A percentile compares a stretch with the other conserved stretches of the same genome.
phyloP scores from a whole-genome alignment of 2,113 vertebrate genomes.

The Talpa occidentalis region DNA sequence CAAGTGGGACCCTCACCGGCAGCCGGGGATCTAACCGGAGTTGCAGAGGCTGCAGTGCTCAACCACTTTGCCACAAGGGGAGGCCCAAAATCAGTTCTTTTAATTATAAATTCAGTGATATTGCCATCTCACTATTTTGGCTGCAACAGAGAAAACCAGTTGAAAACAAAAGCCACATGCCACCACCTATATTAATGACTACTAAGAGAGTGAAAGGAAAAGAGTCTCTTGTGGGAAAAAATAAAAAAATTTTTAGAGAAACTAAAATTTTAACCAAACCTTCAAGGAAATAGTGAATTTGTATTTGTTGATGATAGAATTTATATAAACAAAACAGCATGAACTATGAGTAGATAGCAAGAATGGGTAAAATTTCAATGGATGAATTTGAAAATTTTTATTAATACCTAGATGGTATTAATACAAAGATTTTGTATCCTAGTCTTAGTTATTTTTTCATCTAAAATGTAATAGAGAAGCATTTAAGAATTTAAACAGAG shows the following conservation, averaged over 20 bases:
- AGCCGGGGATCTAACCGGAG: too few species aligned
- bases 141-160: not conserved
- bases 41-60: too few species aligned
- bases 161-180: not conserved
- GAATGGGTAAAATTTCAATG: not conserved
- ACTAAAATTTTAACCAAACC: slow-evolving; percentile 15
- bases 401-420: not conserved
- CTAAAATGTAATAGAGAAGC: not conserved
- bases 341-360: not conserved
- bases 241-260: slow-evolving; percentile 36
- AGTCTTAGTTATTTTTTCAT: not conserved
- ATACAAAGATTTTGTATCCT: not conserved
- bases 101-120: not conserved
- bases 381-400: not conserved
- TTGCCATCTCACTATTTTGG: not conserved
- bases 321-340: not conserved
- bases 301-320: not conserved
- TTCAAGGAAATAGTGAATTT: not conserved
- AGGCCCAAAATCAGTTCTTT: not conserved
- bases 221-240: not conserved
- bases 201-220: not conserved
- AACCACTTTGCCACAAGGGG: too few species aligned
- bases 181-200: not conserved
- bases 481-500: not conserved
- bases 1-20: too few species aligned